Evolutionary conservation across 2,888 invertebrate genomes (phyloP).

Genomic region (Ophion obscuratus): DNA sequence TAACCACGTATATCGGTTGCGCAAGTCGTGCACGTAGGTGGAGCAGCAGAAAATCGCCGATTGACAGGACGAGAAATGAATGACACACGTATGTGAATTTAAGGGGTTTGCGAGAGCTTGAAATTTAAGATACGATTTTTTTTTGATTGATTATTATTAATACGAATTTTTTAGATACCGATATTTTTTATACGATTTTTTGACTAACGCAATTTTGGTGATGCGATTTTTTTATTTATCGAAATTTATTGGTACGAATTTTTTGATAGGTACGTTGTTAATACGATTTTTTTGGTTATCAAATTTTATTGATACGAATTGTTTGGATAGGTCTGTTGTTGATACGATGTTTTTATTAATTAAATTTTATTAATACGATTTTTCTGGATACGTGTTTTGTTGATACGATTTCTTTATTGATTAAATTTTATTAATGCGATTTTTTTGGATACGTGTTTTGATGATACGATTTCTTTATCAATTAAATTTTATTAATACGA

Average conservation of each 20-base stretch:
- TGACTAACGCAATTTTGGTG: neutral
- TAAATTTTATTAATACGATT: slow-evolving; percentile 25
- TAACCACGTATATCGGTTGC: neutral
- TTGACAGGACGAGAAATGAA: neutral
- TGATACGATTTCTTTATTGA: slow-evolving; percentile 31
- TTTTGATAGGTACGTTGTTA: neutral
- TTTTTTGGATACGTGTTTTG: too few relatives aligned
- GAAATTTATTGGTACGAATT: neutral
- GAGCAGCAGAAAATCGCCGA: neutral
- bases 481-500: too few relatives aligned
- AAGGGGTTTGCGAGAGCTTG: too few relatives aligned
- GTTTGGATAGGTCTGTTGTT: neutral
- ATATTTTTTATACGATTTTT: too few relatives aligned
- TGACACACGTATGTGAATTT: too few relatives aligned
- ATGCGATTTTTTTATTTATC: neutral
- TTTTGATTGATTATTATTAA: too few relatives aligned
- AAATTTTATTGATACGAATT: neutral
- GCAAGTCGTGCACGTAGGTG: slow-evolving; percentile 7
- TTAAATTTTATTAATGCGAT: too few relatives aligned
- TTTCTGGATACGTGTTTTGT: neutral
- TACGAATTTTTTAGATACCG: too few relatives aligned
- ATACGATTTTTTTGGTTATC: neutral
- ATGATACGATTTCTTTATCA: slow-evolving; percentile 27
- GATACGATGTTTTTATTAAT: neutral
- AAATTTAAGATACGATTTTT: neutral